These are phyloP conservation scores for Gonioctena quinquepunctata DNA, from an alignment of 1,140 invertebrate genomes.

Conservation along the genomic window DNA sequence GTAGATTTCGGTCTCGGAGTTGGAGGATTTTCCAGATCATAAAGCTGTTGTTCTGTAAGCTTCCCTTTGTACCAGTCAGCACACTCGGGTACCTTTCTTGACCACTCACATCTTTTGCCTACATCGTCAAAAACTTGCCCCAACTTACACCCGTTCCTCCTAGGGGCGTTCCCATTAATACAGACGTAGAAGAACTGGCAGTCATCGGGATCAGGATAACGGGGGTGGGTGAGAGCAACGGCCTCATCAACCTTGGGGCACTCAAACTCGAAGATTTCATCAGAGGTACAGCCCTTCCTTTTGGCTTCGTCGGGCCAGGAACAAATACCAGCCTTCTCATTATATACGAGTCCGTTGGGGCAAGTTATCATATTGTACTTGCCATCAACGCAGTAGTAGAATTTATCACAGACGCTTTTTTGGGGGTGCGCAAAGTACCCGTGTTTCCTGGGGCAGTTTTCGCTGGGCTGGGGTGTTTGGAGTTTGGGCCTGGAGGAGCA, in stretches of 20 bases:
- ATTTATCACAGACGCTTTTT: conserved; percentile 78
- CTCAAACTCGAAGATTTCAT: conserved; percentile 83
- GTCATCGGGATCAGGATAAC: conserved; percentile 86
- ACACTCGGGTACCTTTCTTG: conserved; percentile 87
- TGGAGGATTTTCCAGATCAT: conserved; percentile 75
- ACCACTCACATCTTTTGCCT: conserved; percentile 82
- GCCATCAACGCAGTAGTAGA: conserved; percentile 90
- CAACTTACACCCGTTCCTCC: conserved; percentile 82
- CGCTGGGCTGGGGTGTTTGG: conserved; percentile 72
- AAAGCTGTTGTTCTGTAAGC: conserved; percentile 77
- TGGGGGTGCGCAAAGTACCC: conserved; percentile 89
- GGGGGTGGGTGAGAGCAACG: conserved; percentile 75
- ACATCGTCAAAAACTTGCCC: conserved; percentile 91
- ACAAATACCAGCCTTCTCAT: conserved; percentile 85
- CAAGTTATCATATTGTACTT: conserved; percentile 89
- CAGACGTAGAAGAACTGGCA: conserved; percentile 93
- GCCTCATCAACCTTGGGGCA: conserved; percentile 79
- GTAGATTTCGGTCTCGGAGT: conserved; percentile 64
- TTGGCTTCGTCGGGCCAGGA: conserved; percentile 91
- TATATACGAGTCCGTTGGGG: conserved; percentile 85
- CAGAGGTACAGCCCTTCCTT: conserved; percentile 80
- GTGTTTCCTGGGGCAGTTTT: conserved; percentile 81
- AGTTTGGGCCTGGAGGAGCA: conserved; percentile 74
- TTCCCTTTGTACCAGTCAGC: conserved; percentile 86
- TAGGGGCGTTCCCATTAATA: conserved; percentile 81